A percentile compares a stretch with the other conserved stretches of the same genome.
These are phyloP conservation scores for Callopanchax toddi DNA, from an alignment of 2,113 vertebrate genomes.

Conservation along the genomic window DNA sequence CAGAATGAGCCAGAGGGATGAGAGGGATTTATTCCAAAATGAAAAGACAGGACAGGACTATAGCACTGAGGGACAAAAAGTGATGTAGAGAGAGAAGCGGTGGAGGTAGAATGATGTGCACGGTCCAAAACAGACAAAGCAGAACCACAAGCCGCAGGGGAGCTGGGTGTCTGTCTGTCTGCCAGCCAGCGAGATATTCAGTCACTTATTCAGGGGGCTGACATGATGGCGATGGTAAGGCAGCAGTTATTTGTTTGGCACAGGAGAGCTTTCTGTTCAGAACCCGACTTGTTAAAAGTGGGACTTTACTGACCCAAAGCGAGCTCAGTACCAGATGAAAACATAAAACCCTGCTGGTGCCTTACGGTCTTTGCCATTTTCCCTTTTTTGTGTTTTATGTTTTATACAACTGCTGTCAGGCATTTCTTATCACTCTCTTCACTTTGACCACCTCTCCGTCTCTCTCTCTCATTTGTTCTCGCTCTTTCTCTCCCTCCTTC, in stretches of 20 bases:
- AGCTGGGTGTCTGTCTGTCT: slow-evolving; percentile 62
- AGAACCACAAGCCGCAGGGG: slow-evolving; percentile 58
- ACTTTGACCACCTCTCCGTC: slow-evolving; percentile 2
- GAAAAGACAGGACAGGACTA: slow-evolving; percentile 61
- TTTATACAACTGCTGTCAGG: slow-evolving; percentile 1
- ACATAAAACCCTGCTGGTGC: slow-evolving; percentile 20
- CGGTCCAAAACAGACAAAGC: slow-evolving; percentile 56
- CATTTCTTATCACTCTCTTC: slow-evolving; percentile 10
- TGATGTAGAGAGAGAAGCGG: slow-evolving; percentile 49
- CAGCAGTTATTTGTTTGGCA: slow-evolving; percentile 62
- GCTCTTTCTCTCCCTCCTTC: background rate
- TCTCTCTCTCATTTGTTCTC: slow-evolving; percentile 3
- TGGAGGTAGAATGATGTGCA: slow-evolving; percentile 65
- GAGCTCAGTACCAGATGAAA: slow-evolving; percentile 15
- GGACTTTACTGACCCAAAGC: slow-evolving; percentile 43
- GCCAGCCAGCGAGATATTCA: slow-evolving; percentile 65
- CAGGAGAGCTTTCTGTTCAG: slow-evolving; percentile 47
- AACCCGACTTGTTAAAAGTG: slow-evolving; percentile 35
- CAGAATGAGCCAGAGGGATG: slow-evolving; percentile 64
- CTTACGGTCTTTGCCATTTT: slow-evolving; percentile 16
- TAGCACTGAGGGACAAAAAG: slow-evolving; percentile 29
- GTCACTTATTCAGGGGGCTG: slow-evolving; percentile 65
- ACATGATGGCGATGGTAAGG: slow-evolving; percentile 26
- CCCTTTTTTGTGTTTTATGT: slow-evolving; percentile 9
- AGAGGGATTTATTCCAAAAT: slow-evolving; percentile 73